phyloP scores from a whole-genome alignment of 2,113 vertebrate genomes.

The Zeus faber region DNA sequence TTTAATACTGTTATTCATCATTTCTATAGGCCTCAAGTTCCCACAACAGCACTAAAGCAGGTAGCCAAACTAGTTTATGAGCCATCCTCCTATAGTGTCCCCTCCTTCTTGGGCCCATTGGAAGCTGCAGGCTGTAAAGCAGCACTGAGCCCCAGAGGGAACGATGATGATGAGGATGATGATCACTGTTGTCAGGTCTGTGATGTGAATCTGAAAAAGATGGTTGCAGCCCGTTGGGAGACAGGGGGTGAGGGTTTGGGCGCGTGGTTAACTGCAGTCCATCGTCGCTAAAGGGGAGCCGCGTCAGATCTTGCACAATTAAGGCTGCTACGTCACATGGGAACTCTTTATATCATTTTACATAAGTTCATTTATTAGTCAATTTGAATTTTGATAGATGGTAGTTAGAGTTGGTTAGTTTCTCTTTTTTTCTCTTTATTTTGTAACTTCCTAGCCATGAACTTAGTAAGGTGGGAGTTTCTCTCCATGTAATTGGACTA shows the following conservation, averaged over 20 bases:
- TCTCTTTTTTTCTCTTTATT: no score
- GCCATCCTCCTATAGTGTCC: constrained; percentile 18
- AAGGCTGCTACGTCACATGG: constrained; percentile 39
- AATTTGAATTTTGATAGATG: no score
- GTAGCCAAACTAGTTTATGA: no score
- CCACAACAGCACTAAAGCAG: constrained; percentile 1
- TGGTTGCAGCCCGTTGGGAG: constrained; percentile 35
- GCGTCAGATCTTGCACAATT: constrained; percentile 53
- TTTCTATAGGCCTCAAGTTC: constrained; percentile 14
- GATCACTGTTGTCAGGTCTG: constrained; percentile 54
- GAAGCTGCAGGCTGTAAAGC: constrained; percentile 35
- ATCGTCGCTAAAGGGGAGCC: constrained; percentile 41
- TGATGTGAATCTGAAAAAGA: constrained; percentile 50
- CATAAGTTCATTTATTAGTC: no score
- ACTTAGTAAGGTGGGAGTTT: no score
- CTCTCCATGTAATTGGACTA: no score
- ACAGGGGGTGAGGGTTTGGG: constrained; percentile 32
- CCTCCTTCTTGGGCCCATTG: constrained; percentile 26
- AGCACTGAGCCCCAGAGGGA: constrained; percentile 12
- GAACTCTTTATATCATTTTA: no score
- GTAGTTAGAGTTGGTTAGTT: no score
- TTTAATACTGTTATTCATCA: no score
- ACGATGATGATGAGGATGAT: constrained; percentile 33
- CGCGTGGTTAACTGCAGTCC: constrained; percentile 52
- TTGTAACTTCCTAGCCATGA: no score